These are phyloP conservation scores for Callorhinus ursinus DNA, from an alignment of 2,113 vertebrate species.

Conservation along the genomic window DNA sequence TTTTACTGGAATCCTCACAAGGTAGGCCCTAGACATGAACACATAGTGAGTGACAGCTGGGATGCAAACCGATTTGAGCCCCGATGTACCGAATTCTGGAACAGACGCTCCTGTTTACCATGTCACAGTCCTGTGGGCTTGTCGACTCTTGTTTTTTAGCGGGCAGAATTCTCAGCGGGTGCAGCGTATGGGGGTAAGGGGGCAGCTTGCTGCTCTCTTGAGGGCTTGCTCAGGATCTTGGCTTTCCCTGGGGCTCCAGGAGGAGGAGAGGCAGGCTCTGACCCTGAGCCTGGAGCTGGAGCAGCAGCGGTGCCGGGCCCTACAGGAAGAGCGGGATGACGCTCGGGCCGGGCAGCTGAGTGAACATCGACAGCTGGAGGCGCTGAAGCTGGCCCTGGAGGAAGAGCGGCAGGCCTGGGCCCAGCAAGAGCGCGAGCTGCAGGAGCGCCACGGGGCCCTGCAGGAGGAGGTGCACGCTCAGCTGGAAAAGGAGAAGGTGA, in stretches of 20 bases:
- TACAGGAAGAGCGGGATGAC: conserved; percentile 74
- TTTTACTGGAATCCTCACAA: conserved; percentile 19
- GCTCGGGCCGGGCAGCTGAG: conserved; percentile 64
- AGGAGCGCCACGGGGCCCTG: conserved; percentile 66
- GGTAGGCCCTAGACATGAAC: neutral
- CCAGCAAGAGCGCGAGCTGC: conserved; percentile 79
- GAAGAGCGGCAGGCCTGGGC: conserved; percentile 75
- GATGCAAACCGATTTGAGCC: neutral
- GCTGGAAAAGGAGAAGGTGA: conserved; percentile 85
- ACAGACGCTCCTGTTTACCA: neutral
- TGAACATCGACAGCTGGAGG: conserved; percentile 72
- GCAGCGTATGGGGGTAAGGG: neutral
- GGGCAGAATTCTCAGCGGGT: neutral
- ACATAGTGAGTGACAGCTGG: neutral
- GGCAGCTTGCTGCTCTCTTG: neutral
- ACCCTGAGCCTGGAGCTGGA: conserved; percentile 71
- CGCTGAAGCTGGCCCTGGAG: conserved; percentile 73
- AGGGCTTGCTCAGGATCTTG: neutral
- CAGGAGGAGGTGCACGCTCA: conserved; percentile 77
- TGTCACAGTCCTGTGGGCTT: neutral
- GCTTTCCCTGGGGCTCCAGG: conserved; percentile 67
- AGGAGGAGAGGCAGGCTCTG: conserved; percentile 76
- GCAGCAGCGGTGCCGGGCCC: conserved; percentile 52
- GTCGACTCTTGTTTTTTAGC: neutral
- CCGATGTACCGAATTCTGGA: neutral